phyloP scores from a whole-genome alignment of 2,888 invertebrate genomes.

The Cynaeus angustus region DNA sequence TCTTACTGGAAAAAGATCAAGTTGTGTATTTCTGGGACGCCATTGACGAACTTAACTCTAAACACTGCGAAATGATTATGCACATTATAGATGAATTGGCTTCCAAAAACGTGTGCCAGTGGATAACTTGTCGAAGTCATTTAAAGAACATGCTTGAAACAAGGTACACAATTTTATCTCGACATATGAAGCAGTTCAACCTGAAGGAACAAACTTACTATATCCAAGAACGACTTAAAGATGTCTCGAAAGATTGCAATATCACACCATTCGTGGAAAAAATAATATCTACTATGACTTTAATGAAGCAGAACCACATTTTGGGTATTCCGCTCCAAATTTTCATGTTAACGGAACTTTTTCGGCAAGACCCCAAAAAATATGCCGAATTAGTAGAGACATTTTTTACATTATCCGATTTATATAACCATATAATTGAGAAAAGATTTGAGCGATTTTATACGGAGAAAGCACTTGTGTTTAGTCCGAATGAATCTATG shows the following conservation, averaged over 20 bases:
- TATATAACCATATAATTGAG: constrained; percentile 24
- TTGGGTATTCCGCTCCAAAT: constrained; percentile 29
- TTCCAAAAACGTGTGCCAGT: constrained; percentile 2
- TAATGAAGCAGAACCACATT: constrained; percentile 14
- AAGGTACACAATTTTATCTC: not conserved
- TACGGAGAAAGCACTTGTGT: constrained; percentile 1
- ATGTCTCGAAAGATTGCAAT: not conserved
- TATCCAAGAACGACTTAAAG: constrained; percentile 12
- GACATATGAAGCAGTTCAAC: constrained; percentile 12
- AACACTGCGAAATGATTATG: constrained; percentile 1
- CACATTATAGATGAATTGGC: constrained; percentile 8
- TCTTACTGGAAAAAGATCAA: constrained; percentile 12
- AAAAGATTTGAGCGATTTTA: constrained; percentile 23
- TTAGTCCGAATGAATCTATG: not conserved
- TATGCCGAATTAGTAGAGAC: not conserved
- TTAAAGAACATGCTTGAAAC: constrained; percentile 14
- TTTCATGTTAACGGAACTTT: constrained; percentile 34
- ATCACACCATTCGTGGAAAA: not conserved
- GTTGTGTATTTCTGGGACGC: constrained; percentile 29
- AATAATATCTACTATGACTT: constrained; percentile 9
- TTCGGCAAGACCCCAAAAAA: constrained; percentile 19
- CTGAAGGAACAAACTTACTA: constrained; percentile 8
- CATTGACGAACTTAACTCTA: constrained; percentile 12
- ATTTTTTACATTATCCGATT: constrained; percentile 20
- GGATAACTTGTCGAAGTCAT: constrained; percentile 25